Evolutionary conservation across 2,113 vertebrate genomes (phyloP).

Genomic region (Eretmochelys imbricata): DNA sequence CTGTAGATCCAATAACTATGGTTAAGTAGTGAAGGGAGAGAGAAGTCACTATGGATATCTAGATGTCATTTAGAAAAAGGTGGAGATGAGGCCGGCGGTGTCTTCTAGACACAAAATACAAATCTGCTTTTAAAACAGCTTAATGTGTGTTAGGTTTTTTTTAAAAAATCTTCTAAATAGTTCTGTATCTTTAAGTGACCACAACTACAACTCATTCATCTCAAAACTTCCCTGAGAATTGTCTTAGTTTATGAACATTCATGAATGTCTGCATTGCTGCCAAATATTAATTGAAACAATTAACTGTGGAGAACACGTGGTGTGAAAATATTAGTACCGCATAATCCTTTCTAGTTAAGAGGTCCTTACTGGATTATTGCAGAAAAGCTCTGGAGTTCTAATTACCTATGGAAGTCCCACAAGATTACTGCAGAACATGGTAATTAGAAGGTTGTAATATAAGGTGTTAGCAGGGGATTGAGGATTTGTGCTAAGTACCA

Average conservation of each 20-base stretch:
- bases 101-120: neutral
- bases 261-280: conserved; percentile 59
- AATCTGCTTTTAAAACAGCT: neutral
- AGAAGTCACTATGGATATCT: neutral
- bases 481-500: conserved; percentile 78
- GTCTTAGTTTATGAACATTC: conserved; percentile 26
- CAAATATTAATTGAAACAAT: conserved; percentile 83
- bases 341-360: conserved; percentile 81
- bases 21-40: neutral
- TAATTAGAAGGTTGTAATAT: conserved; percentile 80
- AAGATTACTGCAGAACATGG: conserved; percentile 76
- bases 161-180: neutral
- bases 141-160: accelerated
- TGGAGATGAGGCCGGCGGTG: neutral
- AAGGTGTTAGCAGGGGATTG: conserved; percentile 75
- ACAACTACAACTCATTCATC: neutral
- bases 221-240: conserved; percentile 13
- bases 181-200: neutral
- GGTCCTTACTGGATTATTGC: conserved; percentile 79
- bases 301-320: conserved; percentile 71
- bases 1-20: neutral
- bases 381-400: conserved; percentile 78
- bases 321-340: conserved; percentile 72
- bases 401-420: conserved; percentile 81
- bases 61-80: neutral